A percentile compares a stretch with the other conserved stretches of the same genome.
phyloP scores from a whole-genome alignment of 2,888 invertebrate species.

The Phorcus lineatus region DNA sequence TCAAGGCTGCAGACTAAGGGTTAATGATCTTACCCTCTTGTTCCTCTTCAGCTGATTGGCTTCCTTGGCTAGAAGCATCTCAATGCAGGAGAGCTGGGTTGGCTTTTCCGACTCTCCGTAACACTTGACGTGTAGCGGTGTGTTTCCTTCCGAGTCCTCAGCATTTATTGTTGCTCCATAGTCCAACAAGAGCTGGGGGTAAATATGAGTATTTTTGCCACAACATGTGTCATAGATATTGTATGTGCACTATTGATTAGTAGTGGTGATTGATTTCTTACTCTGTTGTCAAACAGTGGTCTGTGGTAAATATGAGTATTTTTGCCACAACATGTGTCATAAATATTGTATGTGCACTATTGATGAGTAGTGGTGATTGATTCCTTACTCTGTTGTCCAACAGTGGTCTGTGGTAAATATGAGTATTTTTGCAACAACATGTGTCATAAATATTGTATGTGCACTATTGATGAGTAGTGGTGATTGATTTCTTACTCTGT shows the following conservation, averaged over 20 bases:
- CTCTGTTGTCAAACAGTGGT: slow-evolving; percentile 70
- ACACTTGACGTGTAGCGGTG: slow-evolving; percentile 74
- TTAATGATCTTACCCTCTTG: slow-evolving; percentile 57
- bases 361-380: too few species aligned
- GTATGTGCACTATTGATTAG: not conserved
- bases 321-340: not conserved
- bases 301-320: slow-evolving; percentile 32
- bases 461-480: not conserved
- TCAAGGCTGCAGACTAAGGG: not conserved
- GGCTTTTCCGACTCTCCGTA: slow-evolving; percentile 70
- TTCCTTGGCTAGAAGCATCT: slow-evolving; percentile 64
- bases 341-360: not conserved
- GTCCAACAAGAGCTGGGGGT: slow-evolving; percentile 65
- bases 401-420: slow-evolving; percentile 53
- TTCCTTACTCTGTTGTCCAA: slow-evolving; percentile 69
- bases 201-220: not conserved
- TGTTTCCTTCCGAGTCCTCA: slow-evolving; percentile 73
- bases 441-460: not conserved
- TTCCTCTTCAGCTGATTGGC: slow-evolving; percentile 68
- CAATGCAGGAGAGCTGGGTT: slow-evolving; percentile 65
- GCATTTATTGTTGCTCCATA: slow-evolving; percentile 68
- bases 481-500: slow-evolving; percentile 68
- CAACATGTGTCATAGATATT: not conserved
- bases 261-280: slow-evolving; percentile 46
- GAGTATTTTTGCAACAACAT: not conserved